Percentiles rank a stretch among this genome's conserved stretches.
These are phyloP conservation scores for Calameuta idolon DNA, from an alignment of 2,888 invertebrate species.

Conservation along the genomic window DNA sequence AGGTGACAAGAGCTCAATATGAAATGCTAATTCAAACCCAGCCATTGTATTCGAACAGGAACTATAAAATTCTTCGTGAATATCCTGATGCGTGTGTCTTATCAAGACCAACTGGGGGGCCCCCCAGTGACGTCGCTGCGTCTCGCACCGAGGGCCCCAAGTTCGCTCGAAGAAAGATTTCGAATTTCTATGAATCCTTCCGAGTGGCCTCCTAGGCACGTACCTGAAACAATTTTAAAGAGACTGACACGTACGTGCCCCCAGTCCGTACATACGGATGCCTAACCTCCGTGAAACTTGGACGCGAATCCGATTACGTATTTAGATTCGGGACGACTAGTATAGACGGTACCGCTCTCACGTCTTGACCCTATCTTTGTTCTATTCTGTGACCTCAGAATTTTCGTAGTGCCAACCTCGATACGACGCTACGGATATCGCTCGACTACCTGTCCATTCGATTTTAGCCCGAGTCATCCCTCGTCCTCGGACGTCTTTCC, in stretches of 20 bases:
- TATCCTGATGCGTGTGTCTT: neutral
- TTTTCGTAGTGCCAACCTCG: neutral
- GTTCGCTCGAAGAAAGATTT: neutral
- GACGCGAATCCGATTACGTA: constrained; percentile 36
- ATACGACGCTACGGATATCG: neutral
- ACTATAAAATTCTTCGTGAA: neutral
- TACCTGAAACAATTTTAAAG: neutral
- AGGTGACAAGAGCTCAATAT: constrained; percentile 53
- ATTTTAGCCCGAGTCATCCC: neutral
- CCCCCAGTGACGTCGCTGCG: neutral
- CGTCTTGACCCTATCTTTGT: constrained; percentile 50
- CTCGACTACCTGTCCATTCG: neutral
- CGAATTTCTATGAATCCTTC: neutral
- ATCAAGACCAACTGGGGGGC: neutral
- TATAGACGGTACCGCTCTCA: constrained; percentile 37
- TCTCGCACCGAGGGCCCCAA: neutral
- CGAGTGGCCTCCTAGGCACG: neutral
- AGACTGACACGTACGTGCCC: neutral
- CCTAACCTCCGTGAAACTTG: neutral
- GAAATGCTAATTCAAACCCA: constrained; percentile 55
- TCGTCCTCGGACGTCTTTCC: neutral
- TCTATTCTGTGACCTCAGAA: constrained; percentile 15
- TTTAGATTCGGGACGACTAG: constrained; percentile 43
- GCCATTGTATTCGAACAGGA: constrained; percentile 60
- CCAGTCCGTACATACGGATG: neutral